Percentiles rank a stretch among this genome's conserved stretches.
phyloP scores from a whole-genome alignment of 2,797 vertebrate genomes.

The Acanthurus tractus region DNA sequence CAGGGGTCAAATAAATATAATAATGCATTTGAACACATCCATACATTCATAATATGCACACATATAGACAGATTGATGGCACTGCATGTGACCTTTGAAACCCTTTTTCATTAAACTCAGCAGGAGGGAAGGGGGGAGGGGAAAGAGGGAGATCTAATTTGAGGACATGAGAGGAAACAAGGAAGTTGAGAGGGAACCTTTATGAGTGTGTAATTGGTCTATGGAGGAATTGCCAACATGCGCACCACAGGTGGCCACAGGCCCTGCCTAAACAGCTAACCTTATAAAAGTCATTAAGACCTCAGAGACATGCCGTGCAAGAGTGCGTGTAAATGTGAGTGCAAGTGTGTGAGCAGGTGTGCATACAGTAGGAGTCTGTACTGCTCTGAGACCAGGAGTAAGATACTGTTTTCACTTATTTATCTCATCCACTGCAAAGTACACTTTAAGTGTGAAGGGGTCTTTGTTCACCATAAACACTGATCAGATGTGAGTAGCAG shows the following conservation, averaged over 20 bases:
- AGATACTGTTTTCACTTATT: not conserved
- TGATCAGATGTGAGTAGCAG: not conserved
- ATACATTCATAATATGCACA: slow-evolving; percentile 12
- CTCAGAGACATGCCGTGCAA: slow-evolving; percentile 29
- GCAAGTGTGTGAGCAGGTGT: slow-evolving; percentile 12
- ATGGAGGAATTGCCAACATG: slow-evolving; percentile 60
- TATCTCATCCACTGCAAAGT: not conserved
- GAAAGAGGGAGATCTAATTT: slow-evolving; percentile 60
- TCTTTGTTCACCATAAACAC: not conserved
- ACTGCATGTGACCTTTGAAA: slow-evolving; percentile 61
- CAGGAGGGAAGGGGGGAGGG: slow-evolving; percentile 36
- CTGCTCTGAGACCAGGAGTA: slow-evolving; percentile 2
- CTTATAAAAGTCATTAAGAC: slow-evolving; percentile 72
- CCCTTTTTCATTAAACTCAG: slow-evolving; percentile 68
- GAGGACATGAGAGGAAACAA: slow-evolving; percentile 70
- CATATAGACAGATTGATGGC: slow-evolving; percentile 33
- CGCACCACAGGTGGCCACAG: slow-evolving; percentile 63
- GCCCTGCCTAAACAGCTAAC: slow-evolving; percentile 58
- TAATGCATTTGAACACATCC: slow-evolving; percentile 27
- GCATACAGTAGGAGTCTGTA: not conserved
- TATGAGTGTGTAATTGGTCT: slow-evolving; percentile 73
- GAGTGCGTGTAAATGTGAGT: slow-evolving; percentile 11
- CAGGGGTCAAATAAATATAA: slow-evolving; percentile 27
- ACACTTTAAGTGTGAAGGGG: not conserved
- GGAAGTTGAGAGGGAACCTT: slow-evolving; percentile 65